Evolutionary conservation across 2,797 vertebrate species (phyloP), one percentile per base, ranked within the genome.

Genomic region (Orestias chungarensis): DNA sequence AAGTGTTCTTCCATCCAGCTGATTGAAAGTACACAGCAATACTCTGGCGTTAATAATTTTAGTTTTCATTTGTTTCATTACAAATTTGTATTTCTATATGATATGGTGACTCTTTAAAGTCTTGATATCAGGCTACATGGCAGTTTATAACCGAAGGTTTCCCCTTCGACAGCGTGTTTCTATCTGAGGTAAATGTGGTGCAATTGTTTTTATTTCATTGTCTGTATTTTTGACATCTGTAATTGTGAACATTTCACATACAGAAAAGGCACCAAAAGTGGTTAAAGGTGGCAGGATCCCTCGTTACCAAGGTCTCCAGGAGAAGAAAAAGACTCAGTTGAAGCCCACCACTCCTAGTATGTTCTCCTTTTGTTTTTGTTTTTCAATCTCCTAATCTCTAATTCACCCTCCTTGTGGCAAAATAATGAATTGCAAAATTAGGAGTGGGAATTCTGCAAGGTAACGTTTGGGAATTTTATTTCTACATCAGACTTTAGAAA

Each of bases 271-370:
- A 12, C 43, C 57, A 5, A 82, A 81, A 38, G 57, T 40, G 20
- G 0, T 29, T 33, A 88, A 44, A 67, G 66, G 64, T 68, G 91
- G 92, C 65, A 96, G 89, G 88, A 96, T 95, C 70, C 93, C 95
- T 67, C 81, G 90, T 4, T 71, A 68, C 23, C 82, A 42, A 42
- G 82, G 90, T 20, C 68, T 33, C 40, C 89, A 73, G 88, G 92
- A 87, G 70, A 94, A 85, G 74, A 91, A 38, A 42, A 96, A 85
- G 82, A 69, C 23, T 3, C 52, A 76, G 74, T 54, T 90, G 74
- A 91, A 93, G 79, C 89, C 91, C 0, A 84, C 91, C 33, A 99
- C 97, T 50, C 97, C 97, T 6, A 97, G 97, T 99, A 95, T 93
- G 96, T 52, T 23, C 6, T 62, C n/a, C 43, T 31, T 55, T 10